Evolutionary conservation across 2,113 vertebrate species (phyloP).

Genomic region (Prolemur simus): DNA sequence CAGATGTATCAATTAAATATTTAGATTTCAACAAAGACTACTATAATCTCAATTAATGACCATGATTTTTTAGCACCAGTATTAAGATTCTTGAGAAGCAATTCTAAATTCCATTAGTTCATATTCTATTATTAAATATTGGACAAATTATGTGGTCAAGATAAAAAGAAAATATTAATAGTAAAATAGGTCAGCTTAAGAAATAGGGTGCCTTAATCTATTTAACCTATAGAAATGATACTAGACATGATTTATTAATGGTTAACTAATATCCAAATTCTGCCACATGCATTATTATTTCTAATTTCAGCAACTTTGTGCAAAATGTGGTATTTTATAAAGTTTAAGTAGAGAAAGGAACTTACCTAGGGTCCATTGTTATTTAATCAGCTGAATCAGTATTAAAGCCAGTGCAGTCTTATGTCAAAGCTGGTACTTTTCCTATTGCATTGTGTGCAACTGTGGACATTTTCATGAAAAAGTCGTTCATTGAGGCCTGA

Average conservation of each 20-base stretch:
- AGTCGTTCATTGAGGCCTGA: background rate
- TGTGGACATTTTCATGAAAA: slow-evolving; percentile 19
- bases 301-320: background rate
- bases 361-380: background rate
- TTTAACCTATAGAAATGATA: background rate
- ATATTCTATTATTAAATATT: slow-evolving; percentile 22
- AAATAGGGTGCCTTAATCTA: background rate
- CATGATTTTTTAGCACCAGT: background rate
- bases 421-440: slow-evolving; percentile 6
- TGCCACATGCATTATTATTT: background rate
- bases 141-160: background rate
- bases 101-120: background rate
- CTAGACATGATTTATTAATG: background rate
- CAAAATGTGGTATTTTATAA: background rate
- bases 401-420: background rate
- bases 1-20: background rate
- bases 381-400: slow-evolving; percentile 9
- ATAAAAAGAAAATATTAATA: slow-evolving; percentile 10
- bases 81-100: background rate
- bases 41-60: background rate
- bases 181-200: background rate
- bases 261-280: background rate
- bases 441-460: background rate
- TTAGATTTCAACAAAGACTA: background rate
- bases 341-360: background rate